These are phyloP conservation scores for Rhabdophis nuchalis DNA, from an alignment of 2,797 vertebrate species.

Conservation along the genomic window DNA sequence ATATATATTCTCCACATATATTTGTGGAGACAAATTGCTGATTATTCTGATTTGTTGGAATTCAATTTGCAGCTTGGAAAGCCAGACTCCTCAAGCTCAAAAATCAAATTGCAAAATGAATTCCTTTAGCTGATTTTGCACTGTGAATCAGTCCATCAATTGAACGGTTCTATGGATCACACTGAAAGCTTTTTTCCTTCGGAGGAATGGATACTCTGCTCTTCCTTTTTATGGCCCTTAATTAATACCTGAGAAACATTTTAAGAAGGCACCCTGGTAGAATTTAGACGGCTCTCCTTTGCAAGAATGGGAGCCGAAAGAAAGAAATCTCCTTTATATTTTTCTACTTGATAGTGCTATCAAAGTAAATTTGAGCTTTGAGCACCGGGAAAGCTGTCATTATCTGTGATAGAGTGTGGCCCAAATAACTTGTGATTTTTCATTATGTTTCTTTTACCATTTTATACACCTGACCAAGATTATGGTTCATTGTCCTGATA, in stretches of 20 bases:
- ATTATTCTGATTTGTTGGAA: neutral
- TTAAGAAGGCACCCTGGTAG: neutral
- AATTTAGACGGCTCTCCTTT: neutral
- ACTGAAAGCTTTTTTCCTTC: neutral
- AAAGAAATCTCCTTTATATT: slow-evolving; percentile 1
- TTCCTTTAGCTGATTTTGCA: neutral
- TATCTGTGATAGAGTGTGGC: slow-evolving; percentile 8
- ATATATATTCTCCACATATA: neutral
- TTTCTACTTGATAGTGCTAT: slow-evolving; percentile 11
- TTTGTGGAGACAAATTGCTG: neutral
- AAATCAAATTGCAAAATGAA: neutral
- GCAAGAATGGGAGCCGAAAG: neutral
- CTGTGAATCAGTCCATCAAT: neutral
- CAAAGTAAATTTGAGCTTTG: slow-evolving; percentile 23
- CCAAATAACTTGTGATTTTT: slow-evolving; percentile 4
- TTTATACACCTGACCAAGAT: slow-evolving; percentile 3
- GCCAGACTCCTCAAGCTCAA: neutral
- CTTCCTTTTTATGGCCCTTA: neutral
- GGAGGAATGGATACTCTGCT: neutral
- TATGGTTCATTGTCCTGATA: neutral
- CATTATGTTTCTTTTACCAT: neutral
- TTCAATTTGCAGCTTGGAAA: neutral
- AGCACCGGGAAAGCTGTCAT: slow-evolving; percentile 15
- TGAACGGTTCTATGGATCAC: neutral
- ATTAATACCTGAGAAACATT: slow-evolving; percentile 1